Base-by-base conservation (phyloP, 1,140 invertebrate genomes). In the Parapsyche elsis region DNA sequence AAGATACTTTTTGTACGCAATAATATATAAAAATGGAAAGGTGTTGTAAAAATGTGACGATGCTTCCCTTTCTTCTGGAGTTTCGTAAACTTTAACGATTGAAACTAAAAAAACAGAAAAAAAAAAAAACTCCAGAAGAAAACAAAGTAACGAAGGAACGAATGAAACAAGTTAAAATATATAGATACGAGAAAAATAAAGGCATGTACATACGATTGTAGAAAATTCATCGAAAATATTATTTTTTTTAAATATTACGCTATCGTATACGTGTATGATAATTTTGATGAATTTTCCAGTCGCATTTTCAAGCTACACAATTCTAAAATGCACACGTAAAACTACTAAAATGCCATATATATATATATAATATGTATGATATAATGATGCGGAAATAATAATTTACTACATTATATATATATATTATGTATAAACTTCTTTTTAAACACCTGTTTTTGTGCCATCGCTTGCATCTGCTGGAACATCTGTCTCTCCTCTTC, bases 401-500 rank as follows among this genome's bases (percentile, higher is more conserved):
- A 80, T 80, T 38, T 19, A 71, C 67, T 61, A 61, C 57, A 61
- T 61, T 61, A 38, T n/a, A 21, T 61, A 61, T n/a, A n/a, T 61
- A 61, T 61, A 7, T 1, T 23, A 67, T 24, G 9, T 26, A 30
- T 67, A 67, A 67, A 67, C 24, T 67, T 67, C 21, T 45, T 38
- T 23, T 64, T 92, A 93, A 92, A 93, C 92, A 97, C 96, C 95
- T 97, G 96, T 91, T 97, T 97, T 89, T 97, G 95, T 86, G 95
- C 95, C 93, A 97, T 94, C 77, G 95, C 94, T 89, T 97, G 96
- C 95, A 97, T 96, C 91, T 97, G 95, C 90, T 97, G 95, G 90
- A 97, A 95, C 95, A 97, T 96, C 89, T 95, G 94, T 85, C 95
- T 92, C 90, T 97, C 96, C 89, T 97, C 95, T 89, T 97, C 95